Percentiles rank a stretch among this genome's conserved stretches.
phyloP scores from a whole-genome alignment of 2,113 vertebrate genomes.

The Sebastes fasciatus region DNA sequence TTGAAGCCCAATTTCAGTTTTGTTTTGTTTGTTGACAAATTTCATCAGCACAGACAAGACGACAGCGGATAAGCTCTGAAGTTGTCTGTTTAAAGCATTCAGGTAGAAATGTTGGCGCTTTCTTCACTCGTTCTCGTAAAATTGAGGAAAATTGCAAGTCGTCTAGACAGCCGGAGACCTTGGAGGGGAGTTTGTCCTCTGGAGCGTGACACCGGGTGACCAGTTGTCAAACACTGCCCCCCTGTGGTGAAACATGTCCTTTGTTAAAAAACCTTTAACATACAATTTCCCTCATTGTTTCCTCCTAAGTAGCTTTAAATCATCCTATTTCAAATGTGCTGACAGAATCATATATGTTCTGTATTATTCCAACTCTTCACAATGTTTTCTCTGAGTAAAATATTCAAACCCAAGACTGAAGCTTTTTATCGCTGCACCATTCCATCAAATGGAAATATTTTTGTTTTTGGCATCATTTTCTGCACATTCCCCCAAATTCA shows the following conservation, averaged over 20 bases:
- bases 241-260: conserved; percentile 33
- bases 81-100: conserved; percentile 28
- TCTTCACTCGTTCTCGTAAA: conserved; percentile 25
- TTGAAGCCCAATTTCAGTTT: conserved; percentile 55
- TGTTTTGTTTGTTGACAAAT: conserved; percentile 66
- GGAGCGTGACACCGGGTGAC: not conserved
- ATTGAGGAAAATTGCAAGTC: conserved; percentile 49
- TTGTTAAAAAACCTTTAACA: not conserved
- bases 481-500: not conserved
- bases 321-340: not conserved
- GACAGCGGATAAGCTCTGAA: conserved; percentile 32
- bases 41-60: conserved; percentile 53
- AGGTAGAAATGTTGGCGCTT: conserved; percentile 25
- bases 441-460: conserved; percentile 1
- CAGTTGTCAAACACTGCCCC: conserved; percentile 62
- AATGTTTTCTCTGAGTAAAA: not conserved
- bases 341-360: too few relatives aligned
- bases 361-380: not conserved
- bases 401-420: not conserved
- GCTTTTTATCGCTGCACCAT: not conserved
- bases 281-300: not conserved
- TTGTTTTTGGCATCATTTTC: not conserved
- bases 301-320: not conserved
- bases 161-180: conserved; percentile 67
- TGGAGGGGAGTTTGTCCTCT: conserved; percentile 48